A percentile compares a stretch with the other conserved stretches of the same genome.
These are phyloP conservation scores for Ianthella basta DNA, from an alignment of 37 sponge, comb jelly and placozoan genomes.

Conservation along the genomic window DNA sequence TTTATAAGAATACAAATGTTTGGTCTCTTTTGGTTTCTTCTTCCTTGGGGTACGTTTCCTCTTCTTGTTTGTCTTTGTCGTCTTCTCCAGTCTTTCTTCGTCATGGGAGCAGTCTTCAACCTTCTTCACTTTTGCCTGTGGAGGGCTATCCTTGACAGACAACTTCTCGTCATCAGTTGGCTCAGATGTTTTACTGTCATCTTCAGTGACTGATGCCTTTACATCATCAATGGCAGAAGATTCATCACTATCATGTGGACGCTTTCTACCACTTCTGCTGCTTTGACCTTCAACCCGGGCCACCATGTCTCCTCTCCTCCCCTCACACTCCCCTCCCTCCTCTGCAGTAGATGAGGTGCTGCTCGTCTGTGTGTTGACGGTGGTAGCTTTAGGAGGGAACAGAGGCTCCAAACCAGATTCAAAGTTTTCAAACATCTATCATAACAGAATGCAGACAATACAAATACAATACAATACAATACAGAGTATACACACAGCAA, in stretches of 20 bases:
- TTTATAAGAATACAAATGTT: not conserved
- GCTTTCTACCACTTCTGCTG: not conserved
- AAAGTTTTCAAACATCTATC: conserved; percentile 8
- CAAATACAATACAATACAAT: not conserved
- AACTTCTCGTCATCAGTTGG: not conserved
- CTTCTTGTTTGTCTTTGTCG: not conserved
- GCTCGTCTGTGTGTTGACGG: no score
- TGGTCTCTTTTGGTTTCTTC: not conserved
- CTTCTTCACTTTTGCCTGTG: not conserved
- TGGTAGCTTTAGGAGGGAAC: not conserved
- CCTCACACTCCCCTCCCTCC: not conserved
- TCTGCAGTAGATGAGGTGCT: no score
- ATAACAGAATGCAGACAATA: not conserved
- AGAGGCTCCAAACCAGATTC: conserved; percentile 11
- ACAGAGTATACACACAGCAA: not conserved
- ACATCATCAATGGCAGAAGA: not conserved
- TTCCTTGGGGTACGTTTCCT: not conserved
- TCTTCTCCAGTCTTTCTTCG: not conserved
- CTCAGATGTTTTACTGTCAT: not conserved
- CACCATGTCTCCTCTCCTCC: not conserved
- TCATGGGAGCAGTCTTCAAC: not conserved
- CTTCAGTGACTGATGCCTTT: not conserved
- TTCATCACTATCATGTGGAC: not conserved
- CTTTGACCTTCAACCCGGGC: not conserved
- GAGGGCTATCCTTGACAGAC: not conserved